These are phyloP conservation scores for Coryphaenoides rupestris DNA, from an alignment of 2,113 vertebrate species.

Conservation along the genomic window DNA sequence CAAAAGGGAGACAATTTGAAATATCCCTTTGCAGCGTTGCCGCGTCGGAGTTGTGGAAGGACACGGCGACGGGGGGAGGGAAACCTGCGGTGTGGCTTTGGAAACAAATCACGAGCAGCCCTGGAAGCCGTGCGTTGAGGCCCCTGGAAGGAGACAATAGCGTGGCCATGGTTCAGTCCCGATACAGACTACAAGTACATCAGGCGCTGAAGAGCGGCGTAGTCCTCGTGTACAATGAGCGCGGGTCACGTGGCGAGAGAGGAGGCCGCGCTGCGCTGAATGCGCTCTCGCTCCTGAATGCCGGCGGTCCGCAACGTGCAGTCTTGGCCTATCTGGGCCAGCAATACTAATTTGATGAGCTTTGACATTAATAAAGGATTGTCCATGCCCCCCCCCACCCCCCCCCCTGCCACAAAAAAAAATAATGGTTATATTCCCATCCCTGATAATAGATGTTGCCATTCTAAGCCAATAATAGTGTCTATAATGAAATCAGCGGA, in stretches of 20 bases:
- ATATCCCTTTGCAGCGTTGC: background rate
- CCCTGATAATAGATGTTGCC: slow-evolving; percentile 76
- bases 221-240: no score
- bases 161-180: no score
- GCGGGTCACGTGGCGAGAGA: background rate
- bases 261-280: slow-evolving; percentile 21
- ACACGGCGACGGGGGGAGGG: no score
- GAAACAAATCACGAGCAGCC: no score
- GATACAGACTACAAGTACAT: no score
- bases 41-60: background rate
- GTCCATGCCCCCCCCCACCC: slow-evolving; percentile 37
- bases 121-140: no score
- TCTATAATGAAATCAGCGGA: slow-evolving; percentile 78
- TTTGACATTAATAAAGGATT: slow-evolving; percentile 65
- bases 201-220: no score
- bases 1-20: background rate
- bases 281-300: slow-evolving; percentile 36
- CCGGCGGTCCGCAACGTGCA: slow-evolving; percentile 28
- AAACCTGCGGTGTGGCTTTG: no score
- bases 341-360: slow-evolving; percentile 61
- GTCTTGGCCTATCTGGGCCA: slow-evolving; percentile 53
- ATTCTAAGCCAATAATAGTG: slow-evolving; percentile 77
- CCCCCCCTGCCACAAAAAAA: no score
- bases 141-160: no score
- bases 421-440: slow-evolving; percentile 63